Base-by-base conservation (phyloP, 2,113 vertebrate genomes). In the Sinocyclocheilus anophthalmus region DNA sequence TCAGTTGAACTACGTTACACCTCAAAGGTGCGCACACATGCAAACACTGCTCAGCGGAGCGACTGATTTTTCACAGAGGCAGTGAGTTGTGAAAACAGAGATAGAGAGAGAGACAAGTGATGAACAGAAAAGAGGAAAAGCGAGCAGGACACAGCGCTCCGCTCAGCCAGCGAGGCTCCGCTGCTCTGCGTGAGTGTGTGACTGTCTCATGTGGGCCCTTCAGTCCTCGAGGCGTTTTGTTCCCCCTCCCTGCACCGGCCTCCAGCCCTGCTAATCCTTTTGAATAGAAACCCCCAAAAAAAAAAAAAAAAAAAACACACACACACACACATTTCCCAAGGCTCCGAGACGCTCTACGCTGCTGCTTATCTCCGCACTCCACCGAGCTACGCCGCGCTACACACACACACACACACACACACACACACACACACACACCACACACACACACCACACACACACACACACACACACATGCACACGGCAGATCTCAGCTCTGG, bases 211-310 rank as follows among this genome's bases (percentile, higher is more conserved):
- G 80, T 78, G 86, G 76, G 86, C 85, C 84, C 76, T 83, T 80
- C 65, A 84, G 89, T 81, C 83, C 85, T 69, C 37, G 76, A 81
- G 88, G 88, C 88, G 79, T 88, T 91, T 89, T 88, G 88, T 91
- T 89, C 85, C 81, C 83, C 85, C 87, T 88, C 85, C 90, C 88
- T 84, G 69, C 81, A 24, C 85, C 85, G 76, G 85, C 84, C 88
- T 85, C 79, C 85, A 84, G 89, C 88, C 85, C 86, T 73, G 79
- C 88, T 91, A 89, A 89, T 90, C 89, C 89, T 87, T 87, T 85
- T 78, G 84, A 89, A n/a, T n/a, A n/a, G n/a, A n/a, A n/a, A n/a
- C n/a, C n/a, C n/a, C n/a, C n/a, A n/a, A n/a, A n/a, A n/a, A n/a
- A n/a, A n/a, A n/a, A n/a, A n/a, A n/a, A n/a, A n/a, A n/a, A n/a